Evolutionary conservation across 2,888 invertebrate genomes (phyloP), one percentile per base, ranked within the genome.

Genomic region (Eudemis profundana): DNA sequence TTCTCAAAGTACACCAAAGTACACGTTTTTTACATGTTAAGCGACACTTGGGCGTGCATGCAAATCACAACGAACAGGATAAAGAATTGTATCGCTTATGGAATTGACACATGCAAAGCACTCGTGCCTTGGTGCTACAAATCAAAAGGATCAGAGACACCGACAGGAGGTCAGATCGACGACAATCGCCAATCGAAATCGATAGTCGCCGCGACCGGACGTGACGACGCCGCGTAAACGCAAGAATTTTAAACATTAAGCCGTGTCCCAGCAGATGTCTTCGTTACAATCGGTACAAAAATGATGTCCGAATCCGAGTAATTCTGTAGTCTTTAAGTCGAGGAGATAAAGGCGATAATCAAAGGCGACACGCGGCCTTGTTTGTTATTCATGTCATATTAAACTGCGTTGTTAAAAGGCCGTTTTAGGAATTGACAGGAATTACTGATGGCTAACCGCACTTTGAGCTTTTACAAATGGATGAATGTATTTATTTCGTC

Each of bases 81-180:
- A 63, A 56, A 54, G 57, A 65, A 64, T 61, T 44, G 68, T 66
- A 60, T 62, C 47, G 60, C 69, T 70, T 68, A 73, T 73, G 72
- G 74, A 76, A 80, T 79, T 79, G 75, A 80, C 81, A 84, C 82
- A 85, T 84, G 83, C 83, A 83, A 82, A 84, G 80, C 84, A 78
- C 75, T 72, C 70, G 70, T 80, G 77, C 72, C 77, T 75, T 81
- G 84, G 81, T 82, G 83, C 83, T 84, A 85, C 86, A 87, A 89
- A 89, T 89, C 88, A 87, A 84, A 84, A 85, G 83, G 64, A 86
- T 85, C 86, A 90, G 85, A 86, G 80, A 78, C 61, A 78, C 90
- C 90, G 89, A 89, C 90, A 89, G 89, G 87, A 89, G 86, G 85
- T 83, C 72, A 85, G 85, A 86, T 86, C 86, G 82, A 83, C 86